phyloP scores from a whole-genome alignment of 2,888 invertebrate genomes.

The Lamellibrachia satsuma region DNA sequence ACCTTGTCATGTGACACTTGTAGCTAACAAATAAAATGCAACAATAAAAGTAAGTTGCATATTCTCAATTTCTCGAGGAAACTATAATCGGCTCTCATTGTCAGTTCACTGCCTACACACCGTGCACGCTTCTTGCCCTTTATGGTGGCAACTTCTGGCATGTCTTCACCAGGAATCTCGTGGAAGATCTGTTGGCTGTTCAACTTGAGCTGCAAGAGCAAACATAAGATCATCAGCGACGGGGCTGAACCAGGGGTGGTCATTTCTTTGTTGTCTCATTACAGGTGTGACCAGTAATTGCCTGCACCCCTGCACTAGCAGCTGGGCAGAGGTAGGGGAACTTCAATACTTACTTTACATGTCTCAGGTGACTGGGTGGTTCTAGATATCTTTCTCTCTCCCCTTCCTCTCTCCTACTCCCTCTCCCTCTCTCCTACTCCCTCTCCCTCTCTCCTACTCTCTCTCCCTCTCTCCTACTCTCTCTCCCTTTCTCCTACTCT shows the following conservation, averaged over 20 bases:
- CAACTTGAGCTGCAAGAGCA: not conserved
- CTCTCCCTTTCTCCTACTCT: too few relatives aligned
- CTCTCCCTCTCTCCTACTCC: too few relatives aligned
- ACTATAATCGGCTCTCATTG: not conserved
- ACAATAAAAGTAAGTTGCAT: not conserved
- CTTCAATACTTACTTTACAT: not conserved
- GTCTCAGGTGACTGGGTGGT: not conserved
- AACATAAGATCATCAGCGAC: not conserved
- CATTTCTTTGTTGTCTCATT: not conserved
- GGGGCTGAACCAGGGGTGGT: not conserved
- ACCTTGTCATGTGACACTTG: not conserved
- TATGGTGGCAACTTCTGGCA: conserved; percentile 20
- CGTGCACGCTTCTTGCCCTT: conserved; percentile 30
- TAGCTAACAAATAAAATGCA: conserved; percentile 19
- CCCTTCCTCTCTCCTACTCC: too few relatives aligned
- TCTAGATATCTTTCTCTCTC: too few relatives aligned
- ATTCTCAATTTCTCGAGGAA: not conserved
- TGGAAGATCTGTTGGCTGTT: conserved; percentile 24
- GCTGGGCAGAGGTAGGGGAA: not conserved
- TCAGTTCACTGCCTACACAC: conserved; percentile 23
- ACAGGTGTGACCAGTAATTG: too few relatives aligned
- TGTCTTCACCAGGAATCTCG: conserved; percentile 22
- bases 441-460: too few relatives aligned
- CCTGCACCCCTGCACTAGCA: not conserved
- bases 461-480: too few relatives aligned